These are phyloP conservation scores for Chrysolophus pictus DNA, from an alignment of 2,797 vertebrate species.

Conservation along the genomic window DNA sequence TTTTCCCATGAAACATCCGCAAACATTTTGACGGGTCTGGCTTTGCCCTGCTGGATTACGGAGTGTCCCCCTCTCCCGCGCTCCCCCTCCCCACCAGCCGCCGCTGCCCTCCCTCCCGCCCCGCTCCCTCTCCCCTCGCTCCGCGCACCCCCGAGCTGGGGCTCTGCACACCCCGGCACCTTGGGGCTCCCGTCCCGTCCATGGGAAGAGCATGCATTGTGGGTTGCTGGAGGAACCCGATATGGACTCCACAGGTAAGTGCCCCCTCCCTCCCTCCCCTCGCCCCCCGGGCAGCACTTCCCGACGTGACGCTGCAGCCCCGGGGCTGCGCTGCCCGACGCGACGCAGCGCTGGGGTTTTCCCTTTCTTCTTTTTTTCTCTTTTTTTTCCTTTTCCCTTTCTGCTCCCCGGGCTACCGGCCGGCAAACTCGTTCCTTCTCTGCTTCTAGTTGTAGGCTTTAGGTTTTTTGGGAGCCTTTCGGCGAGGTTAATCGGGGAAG, in stretches of 20 bases:
- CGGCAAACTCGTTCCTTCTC: background rate
- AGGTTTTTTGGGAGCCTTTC: background rate
- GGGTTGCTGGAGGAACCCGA: slow-evolving; percentile 99
- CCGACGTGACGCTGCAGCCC: slow-evolving; percentile 63
- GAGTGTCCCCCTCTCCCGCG: slow-evolving; percentile 85
- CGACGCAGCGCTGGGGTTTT: background rate
- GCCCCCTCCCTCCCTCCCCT: slow-evolving; percentile 30
- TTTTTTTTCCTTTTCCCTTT: rapidly evolving
- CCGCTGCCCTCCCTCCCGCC: slow-evolving; percentile 61
- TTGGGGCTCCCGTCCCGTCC: slow-evolving; percentile 89
- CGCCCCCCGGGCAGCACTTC: background rate
- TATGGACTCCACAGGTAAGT: slow-evolving; percentile 99
- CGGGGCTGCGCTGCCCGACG: background rate
- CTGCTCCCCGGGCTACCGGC: background rate
- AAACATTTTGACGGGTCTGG: slow-evolving; percentile 99
- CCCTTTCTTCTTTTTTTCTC: rapidly evolving
- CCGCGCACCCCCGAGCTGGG: slow-evolving; percentile 73
- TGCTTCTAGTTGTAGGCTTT: background rate
- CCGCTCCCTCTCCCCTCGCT: background rate
- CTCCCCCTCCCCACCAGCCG: slow-evolving; percentile 22
- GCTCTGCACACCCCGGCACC: slow-evolving; percentile 78
- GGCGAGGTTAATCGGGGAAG: background rate
- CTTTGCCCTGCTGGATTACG: slow-evolving; percentile 92
- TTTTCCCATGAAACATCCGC: slow-evolving; percentile 99
- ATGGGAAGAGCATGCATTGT: slow-evolving; percentile 99